A percentile compares a stretch with the other conserved stretches of the same genome.
Conservation (phyloP, 1,140 invertebrate species). For the Charaxes varanes region DNA sequence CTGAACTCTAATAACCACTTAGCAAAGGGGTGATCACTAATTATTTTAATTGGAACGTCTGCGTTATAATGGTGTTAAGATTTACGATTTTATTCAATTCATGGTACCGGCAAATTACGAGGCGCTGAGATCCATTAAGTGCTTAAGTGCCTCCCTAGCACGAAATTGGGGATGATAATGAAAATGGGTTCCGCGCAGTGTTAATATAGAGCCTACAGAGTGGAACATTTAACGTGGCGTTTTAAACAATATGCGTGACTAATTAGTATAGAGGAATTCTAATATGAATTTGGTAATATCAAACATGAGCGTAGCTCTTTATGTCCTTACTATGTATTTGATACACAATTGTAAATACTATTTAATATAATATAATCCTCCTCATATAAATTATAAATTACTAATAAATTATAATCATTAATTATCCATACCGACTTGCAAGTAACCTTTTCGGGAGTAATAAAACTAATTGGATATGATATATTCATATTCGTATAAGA, state of each 20-base stretch:
- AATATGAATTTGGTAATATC: too few relatives aligned
- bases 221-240: slow-evolving; percentile 44
- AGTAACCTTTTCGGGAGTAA: too few relatives aligned
- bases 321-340: too few relatives aligned
- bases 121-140: slow-evolving; percentile 64
- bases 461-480: too few relatives aligned
- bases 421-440: too few relatives aligned
- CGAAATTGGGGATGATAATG: slow-evolving; percentile 68
- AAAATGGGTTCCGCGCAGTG: slow-evolving; percentile 65
- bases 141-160: slow-evolving; percentile 63
- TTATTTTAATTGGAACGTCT: slow-evolving; percentile 55
- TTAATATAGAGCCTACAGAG: slow-evolving; percentile 55
- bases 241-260: slow-evolving; percentile 43
- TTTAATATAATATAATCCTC: too few relatives aligned
- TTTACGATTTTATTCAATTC: slow-evolving; percentile 70
- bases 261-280: too few relatives aligned
- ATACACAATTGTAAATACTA: too few relatives aligned
- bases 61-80: slow-evolving; percentile 46
- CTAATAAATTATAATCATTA: too few relatives aligned
- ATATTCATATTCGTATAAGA: too few relatives aligned
- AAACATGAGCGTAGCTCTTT: too few relatives aligned
- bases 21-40: slow-evolving; percentile 41
- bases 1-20: background rate
- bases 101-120: slow-evolving; percentile 61
- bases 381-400: too few relatives aligned